A percentile compares a stretch with the other conserved stretches of the same genome.
Evolutionary conservation across 1,140 invertebrate species (phyloP).

Genomic region (Drosophila takahashii): DNA sequence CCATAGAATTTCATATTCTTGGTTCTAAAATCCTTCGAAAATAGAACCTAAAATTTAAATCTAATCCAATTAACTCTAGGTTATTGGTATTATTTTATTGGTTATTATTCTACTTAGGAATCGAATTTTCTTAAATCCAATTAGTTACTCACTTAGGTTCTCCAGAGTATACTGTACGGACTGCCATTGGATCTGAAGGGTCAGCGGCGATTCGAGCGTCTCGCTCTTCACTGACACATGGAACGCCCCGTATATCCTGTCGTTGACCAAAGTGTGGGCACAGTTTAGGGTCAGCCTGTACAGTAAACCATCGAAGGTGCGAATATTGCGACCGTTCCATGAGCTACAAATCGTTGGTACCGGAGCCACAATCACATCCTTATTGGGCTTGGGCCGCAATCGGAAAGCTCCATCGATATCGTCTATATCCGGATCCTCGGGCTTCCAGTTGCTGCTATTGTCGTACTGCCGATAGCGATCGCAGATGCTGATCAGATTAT

Average conservation of each 20-base stretch:
- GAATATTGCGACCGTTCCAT: constrained; percentile 92
- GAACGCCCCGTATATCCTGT: constrained; percentile 13
- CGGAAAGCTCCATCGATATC: neutral
- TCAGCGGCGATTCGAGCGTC: neutral
- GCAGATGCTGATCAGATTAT: constrained; percentile 6
- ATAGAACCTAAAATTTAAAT: no score
- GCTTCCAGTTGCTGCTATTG: constrained; percentile 55
- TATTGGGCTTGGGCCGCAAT: constrained; percentile 12
- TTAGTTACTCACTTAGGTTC: constrained; percentile 80
- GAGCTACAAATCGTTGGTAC: constrained; percentile 87
- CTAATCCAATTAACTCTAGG: no score
- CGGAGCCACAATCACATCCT: constrained; percentile 68
- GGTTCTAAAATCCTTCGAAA: no score
- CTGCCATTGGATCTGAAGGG: constrained; percentile 87
- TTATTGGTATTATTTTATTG: no score
- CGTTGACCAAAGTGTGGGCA: constrained; percentile 85
- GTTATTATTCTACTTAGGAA: no score
- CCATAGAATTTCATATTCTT: no score
- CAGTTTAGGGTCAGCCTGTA: constrained; percentile 84
- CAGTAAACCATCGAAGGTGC: constrained; percentile 91
- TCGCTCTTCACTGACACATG: constrained; percentile 8
- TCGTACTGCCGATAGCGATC: constrained; percentile 2
- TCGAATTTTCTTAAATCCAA: no score
- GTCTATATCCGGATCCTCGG: constrained; percentile 45
- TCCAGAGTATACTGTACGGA: constrained; percentile 88